phyloP scores from a whole-genome alignment of 2,888 invertebrate species.

The Aphelenchoides bicaudatus region DNA sequence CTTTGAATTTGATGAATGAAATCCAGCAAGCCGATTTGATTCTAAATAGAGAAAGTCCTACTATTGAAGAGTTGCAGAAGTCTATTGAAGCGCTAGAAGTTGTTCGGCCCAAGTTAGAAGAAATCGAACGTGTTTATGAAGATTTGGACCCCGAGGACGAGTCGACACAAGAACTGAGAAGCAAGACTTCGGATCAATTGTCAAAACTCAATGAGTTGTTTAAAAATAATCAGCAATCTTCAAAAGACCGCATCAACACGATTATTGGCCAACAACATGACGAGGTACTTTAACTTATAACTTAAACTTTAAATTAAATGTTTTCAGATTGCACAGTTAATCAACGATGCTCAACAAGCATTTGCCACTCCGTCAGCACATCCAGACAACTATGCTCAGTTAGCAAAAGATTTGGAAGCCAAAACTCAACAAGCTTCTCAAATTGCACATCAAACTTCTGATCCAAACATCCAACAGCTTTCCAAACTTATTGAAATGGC shows the following conservation, averaged over 20 bases:
- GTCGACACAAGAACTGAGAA: background rate
- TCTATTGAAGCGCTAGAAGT: background rate
- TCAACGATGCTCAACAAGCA: slow-evolving; percentile 22
- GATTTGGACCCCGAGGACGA: slow-evolving; percentile 8
- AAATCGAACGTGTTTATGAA: slow-evolving; percentile 1
- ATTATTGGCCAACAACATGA: slow-evolving; percentile 22
- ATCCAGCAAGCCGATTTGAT: background rate
- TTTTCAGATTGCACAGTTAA: background rate
- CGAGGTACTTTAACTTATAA: too few species aligned
- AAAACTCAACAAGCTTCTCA: background rate
- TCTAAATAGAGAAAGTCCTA: slow-evolving; percentile 2
- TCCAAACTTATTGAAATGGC: background rate
- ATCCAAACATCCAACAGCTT: background rate
- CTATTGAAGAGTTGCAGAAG: slow-evolving; percentile 13
- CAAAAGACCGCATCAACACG: slow-evolving; percentile 16
- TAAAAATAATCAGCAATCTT: slow-evolving; percentile 13
- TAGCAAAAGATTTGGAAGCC: background rate
- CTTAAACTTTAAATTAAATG: too few species aligned
- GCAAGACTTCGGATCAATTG: slow-evolving; percentile 16
- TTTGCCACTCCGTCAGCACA: slow-evolving; percentile 9
- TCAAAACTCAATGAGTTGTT: slow-evolving; percentile 21
- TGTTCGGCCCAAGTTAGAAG: background rate
- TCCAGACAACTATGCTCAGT: slow-evolving; percentile 11
- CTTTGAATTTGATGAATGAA: background rate
- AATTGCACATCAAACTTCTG: background rate